A percentile compares a stretch with the other conserved stretches of the same genome.
These are phyloP conservation scores for Caenorhabditis tropicalis DNA, from an alignment of 1,140 invertebrate genomes.

Conservation along the genomic window DNA sequence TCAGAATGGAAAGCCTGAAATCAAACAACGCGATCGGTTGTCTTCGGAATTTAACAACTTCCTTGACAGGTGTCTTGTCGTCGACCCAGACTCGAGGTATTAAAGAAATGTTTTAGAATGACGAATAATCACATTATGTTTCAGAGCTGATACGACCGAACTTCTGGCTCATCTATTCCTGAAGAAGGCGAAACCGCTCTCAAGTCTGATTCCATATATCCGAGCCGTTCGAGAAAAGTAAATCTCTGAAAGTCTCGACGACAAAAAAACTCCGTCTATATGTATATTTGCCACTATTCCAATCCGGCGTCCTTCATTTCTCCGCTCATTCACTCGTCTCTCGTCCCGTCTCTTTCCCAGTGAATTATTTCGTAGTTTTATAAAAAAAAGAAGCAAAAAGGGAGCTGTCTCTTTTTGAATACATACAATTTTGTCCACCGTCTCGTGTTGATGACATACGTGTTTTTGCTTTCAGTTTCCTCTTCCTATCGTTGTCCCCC, in stretches of 20 bases:
- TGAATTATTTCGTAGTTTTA: constrained; percentile 38
- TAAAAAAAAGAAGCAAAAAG: constrained; percentile 8
- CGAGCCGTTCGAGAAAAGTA: constrained; percentile 63
- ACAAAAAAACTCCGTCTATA: neutral
- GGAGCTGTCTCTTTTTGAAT: neutral
- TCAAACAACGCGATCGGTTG: constrained; percentile 63
- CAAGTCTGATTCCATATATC: constrained; percentile 68
- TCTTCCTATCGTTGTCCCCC: no score
- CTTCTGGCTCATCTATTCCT: constrained; percentile 68
- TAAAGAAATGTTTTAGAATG: constrained; percentile 31
- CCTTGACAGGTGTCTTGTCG: constrained; percentile 62
- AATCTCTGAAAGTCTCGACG: neutral
- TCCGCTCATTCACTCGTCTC: neutral
- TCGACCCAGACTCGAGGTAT: constrained; percentile 47
- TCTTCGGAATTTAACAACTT: constrained; percentile 67
- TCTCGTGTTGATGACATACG: constrained; percentile 37
- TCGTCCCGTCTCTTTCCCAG: constrained; percentile 12
- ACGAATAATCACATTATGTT: constrained; percentile 61
- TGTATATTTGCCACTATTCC: constrained; percentile 35
- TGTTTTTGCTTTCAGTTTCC: constrained; percentile 24
- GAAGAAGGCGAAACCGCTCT: constrained; percentile 64
- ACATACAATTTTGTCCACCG: neutral
- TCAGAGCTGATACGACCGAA: constrained; percentile 68
- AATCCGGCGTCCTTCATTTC: neutral
- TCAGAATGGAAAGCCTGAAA: constrained; percentile 72